Base-by-base conservation (phyloP, 2,888 invertebrate species). In the Sipunculus nudus region DNA sequence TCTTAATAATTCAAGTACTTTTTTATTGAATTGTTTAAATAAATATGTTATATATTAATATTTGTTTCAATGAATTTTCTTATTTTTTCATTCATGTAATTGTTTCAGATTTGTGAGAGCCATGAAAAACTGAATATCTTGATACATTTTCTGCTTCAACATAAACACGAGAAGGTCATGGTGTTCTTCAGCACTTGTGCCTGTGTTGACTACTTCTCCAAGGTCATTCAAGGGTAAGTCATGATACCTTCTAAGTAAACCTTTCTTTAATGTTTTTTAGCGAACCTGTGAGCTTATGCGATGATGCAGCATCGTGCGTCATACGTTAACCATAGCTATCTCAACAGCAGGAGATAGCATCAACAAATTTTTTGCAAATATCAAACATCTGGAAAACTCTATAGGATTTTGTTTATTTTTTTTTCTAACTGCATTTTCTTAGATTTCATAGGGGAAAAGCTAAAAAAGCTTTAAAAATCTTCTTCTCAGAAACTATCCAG, bases 171-270 rank as follows among this genome's bases (percentile, higher is more conserved):
- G 71, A 92, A 92, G 65, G 67, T 77, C 8, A 75, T 97, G 85
- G 86, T 95, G 31, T 99, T 99, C 83, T 88, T 98, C 72, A 92
- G 96, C 45, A 97, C 97, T 0, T 97, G 98, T 83, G 96, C 96
- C 0, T 91, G 92, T 76, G 98, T 98, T 0, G 95, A 97, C 79
- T 99, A 97, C 82, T 98, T 95, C 89, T 86, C 89, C 0, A 87
- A 87, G 59, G 85, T 90, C 35, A 77, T 93, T 60, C 88, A 78
- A 58, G 68, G 68, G 75, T 77, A 63, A 64, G 73, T 76, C n/a
- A n/a, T n/a, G n/a, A n/a, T n/a, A 23, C 2, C 21, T n/a, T n/a
- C n/a, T 8, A 48, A 43, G 10, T 19, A 31, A 45, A 23, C 16
- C 2, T 32, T 26, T 4, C 23, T 13, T 50, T 50, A 25, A 4